These are phyloP conservation scores for Tetranychus piercei DNA, from an alignment of 2,888 invertebrate species.

Conservation along the genomic window DNA sequence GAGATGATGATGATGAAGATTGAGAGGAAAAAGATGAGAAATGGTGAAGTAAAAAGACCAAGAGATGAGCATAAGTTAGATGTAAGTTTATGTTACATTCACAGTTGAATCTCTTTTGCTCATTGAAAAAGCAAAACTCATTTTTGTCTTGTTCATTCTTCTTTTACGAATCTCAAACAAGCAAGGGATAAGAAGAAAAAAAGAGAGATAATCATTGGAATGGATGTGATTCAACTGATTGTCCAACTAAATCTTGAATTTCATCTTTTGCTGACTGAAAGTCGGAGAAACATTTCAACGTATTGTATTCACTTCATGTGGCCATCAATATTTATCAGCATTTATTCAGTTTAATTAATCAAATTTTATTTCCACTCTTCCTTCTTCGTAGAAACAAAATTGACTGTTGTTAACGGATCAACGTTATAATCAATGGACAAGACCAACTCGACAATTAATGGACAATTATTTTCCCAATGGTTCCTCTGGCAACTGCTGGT, in stretches of 20 bases:
- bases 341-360: too few relatives aligned
- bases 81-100: neutral
- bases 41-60: neutral
- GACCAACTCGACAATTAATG: too few relatives aligned
- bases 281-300: too few relatives aligned
- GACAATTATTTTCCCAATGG: too few relatives aligned
- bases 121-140: neutral
- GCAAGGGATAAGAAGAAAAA: neutral
- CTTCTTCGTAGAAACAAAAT: too few relatives aligned
- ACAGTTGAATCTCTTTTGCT: neutral
- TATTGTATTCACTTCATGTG: too few relatives aligned
- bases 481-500: too few relatives aligned
- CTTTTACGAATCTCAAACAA: neutral
- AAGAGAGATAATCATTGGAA: neutral
- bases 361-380: too few relatives aligned
- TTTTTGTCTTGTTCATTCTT: neutral
- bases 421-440: too few relatives aligned
- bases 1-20: neutral
- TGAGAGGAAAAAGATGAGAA: neutral
- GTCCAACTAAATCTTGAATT: neutral
- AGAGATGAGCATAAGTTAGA: neutral
- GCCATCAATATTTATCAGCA: too few relatives aligned
- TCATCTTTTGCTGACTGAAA: neutral
- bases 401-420: too few relatives aligned
- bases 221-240: neutral